Percentiles rank a stretch among this genome's conserved stretches.
Evolutionary conservation across 2,797 vertebrate species (phyloP).

Genomic region (Chanos chanos): DNA sequence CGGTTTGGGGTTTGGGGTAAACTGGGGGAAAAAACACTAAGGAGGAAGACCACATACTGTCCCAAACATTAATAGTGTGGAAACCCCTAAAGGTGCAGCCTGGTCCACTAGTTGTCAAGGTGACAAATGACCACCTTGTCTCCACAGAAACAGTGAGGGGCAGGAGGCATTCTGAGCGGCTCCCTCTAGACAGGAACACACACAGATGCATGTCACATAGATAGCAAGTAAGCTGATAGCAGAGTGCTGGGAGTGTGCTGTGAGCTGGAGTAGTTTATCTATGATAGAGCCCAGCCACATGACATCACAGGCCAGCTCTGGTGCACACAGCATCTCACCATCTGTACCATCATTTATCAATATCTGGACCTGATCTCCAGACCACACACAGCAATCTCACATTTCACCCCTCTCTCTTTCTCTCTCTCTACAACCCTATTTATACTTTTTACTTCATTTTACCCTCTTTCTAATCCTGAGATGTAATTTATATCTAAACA

Average conservation of each 20-base stretch:
- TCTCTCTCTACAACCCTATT: conserved; percentile 24
- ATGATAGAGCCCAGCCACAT: conserved; percentile 54
- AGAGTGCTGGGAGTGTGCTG: conserved; percentile 43
- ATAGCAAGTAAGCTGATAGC: conserved; percentile 43
- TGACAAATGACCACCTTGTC: conserved; percentile 72
- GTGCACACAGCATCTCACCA: conserved; percentile 41
- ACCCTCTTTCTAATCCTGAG: background rate
- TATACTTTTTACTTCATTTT: conserved; percentile 8
- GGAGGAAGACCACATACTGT: conserved; percentile 60
- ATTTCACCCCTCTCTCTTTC: conserved; percentile 24
- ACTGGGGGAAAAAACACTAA: background rate
- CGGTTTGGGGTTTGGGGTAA: background rate
- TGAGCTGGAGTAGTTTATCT: conserved; percentile 53
- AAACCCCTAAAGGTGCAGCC: conserved; percentile 50
- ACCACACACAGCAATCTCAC: conserved; percentile 41
- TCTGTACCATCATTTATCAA: conserved; percentile 65
- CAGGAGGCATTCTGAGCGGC: conserved; percentile 51
- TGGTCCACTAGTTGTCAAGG: conserved; percentile 66
- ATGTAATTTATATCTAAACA: too few species aligned
- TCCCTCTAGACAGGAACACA: conserved; percentile 33
- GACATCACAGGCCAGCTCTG: conserved; percentile 43
- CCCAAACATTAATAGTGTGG: conserved; percentile 58
- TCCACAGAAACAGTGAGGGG: conserved; percentile 60
- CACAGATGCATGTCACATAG: conserved; percentile 37
- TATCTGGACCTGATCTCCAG: conserved; percentile 65